Evolutionary conservation across 2,113 vertebrate species (phyloP), one percentile per base, ranked within the genome.

Genomic region (Pedionomus torquatus): DNA sequence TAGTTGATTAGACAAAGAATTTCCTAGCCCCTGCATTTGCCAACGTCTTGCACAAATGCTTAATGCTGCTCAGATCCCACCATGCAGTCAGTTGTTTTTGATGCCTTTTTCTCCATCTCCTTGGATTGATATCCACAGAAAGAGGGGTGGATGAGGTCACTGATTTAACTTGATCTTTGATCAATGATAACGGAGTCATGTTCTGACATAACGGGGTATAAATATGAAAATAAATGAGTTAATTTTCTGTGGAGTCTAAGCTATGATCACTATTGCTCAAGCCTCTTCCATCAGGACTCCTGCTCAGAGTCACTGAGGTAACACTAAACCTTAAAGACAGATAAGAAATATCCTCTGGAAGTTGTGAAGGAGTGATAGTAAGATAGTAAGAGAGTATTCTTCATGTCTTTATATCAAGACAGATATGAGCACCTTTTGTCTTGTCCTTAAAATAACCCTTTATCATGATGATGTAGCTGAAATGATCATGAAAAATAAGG

Each of bases 221-320:
- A 94, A 87, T 58, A 93, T 89, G 87, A 95, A 82, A 94, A 94
- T 20, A 94, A 84, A 95, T 89, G 81, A 89, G 84, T 84, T 84
- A 31, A 94, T 97, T 91, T 95, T n/a, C 72, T 16, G 18, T 19
- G 26, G 33, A 81, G 37, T 44, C 54, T 74, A 23, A 87, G 60
- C 26, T 74, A 15, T 89, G 37, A 89, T 84, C 69, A 17, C n/a
- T 91, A 23, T 55, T 55, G 69, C 39, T 87, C 46, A 54, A 82
- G 8, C 48, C 58, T 69, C 51, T 54, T 87, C 85, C 63, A 94
- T 79, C 75, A 92, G 61, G 17, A n/a, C 23, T 91, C 74, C 39
- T 82, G 63, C 48, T 69, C 54, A 65, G 55, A 89, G 43, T 31
- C 70, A 68, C 2, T 60, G 78, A 78, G 51, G 43, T 71, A 79